phyloP scores from a whole-genome alignment of 2,113 vertebrate genomes.

The Phyllopteryx taeniolatus region DNA sequence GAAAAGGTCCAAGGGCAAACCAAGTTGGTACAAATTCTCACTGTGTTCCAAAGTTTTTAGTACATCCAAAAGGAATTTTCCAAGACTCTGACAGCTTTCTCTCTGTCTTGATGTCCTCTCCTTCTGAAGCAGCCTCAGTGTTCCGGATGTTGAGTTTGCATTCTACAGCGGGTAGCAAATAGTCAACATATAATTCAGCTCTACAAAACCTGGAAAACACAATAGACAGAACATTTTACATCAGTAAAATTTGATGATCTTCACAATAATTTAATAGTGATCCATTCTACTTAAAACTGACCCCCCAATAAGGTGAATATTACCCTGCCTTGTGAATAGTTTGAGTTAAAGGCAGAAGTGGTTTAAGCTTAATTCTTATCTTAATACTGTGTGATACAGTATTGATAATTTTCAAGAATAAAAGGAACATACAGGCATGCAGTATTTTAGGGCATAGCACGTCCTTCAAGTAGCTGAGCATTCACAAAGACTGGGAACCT shows the following conservation, averaged over 20 bases:
- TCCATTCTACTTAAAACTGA: too few relatives aligned
- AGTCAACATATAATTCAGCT: constrained; percentile 85
- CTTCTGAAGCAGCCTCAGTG: constrained; percentile 66
- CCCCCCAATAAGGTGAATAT: too few relatives aligned
- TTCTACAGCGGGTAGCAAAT: constrained; percentile 65
- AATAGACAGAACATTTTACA: neutral
- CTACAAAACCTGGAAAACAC: constrained; percentile 77
- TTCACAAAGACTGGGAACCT: too few relatives aligned
- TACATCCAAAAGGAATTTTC: constrained; percentile 65
- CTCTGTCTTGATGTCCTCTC: constrained; percentile 55
- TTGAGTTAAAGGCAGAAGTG: neutral
- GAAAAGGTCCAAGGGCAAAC: constrained; percentile 60
- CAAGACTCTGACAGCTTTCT: constrained; percentile 55
- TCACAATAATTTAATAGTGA: neutral
- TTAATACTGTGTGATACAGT: neutral
- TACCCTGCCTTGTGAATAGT: neutral
- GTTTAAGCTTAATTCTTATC: neutral
- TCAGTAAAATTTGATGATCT: neutral
- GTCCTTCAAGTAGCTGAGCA: too few relatives aligned
- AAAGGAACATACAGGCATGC: neutral
- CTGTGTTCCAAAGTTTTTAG: constrained; percentile 65
- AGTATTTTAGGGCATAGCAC: too few relatives aligned
- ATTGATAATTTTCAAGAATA: neutral
- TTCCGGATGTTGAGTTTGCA: constrained; percentile 63
- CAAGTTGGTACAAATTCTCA: constrained; percentile 68